A percentile compares a stretch with the other conserved stretches of the same genome.
phyloP scores from a whole-genome alignment of 2,113 vertebrate species.

The Marmota monax region DNA sequence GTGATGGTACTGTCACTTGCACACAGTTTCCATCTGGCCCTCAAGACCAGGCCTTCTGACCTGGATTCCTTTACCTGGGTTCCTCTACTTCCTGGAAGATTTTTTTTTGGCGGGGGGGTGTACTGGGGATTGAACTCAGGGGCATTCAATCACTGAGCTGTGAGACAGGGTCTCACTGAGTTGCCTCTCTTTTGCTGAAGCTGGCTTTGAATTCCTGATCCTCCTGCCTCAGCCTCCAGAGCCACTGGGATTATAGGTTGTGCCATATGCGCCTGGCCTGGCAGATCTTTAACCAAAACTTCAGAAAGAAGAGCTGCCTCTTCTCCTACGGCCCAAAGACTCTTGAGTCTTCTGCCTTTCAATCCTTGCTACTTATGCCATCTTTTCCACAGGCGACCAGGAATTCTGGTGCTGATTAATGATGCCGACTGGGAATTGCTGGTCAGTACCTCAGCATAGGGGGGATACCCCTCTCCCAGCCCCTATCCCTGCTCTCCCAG shows the following conservation, averaged over 20 bases:
- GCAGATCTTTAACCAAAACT: background rate
- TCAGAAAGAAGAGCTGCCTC: background rate
- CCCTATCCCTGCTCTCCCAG: background rate
- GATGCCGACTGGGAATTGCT: constrained; percentile 99
- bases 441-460: constrained; percentile 89
- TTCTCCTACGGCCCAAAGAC: background rate
- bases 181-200: no score
- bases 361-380: constrained; percentile 23
- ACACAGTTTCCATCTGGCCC: background rate
- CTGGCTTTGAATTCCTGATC: no score
- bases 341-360: background rate
- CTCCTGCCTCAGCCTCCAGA: no score
- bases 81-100: background rate
- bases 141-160: no score
- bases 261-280: background rate
- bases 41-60: background rate
- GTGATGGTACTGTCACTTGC: background rate
- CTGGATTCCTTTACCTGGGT: background rate
- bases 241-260: no score
- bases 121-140: no score
- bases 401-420: constrained; percentile 98
- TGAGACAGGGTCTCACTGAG: no score
- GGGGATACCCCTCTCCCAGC: background rate
- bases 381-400: constrained; percentile 94
- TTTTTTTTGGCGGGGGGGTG: background rate